phyloP scores from a whole-genome alignment of 2,797 vertebrate species.

The Acipenser transmontanus region DNA sequence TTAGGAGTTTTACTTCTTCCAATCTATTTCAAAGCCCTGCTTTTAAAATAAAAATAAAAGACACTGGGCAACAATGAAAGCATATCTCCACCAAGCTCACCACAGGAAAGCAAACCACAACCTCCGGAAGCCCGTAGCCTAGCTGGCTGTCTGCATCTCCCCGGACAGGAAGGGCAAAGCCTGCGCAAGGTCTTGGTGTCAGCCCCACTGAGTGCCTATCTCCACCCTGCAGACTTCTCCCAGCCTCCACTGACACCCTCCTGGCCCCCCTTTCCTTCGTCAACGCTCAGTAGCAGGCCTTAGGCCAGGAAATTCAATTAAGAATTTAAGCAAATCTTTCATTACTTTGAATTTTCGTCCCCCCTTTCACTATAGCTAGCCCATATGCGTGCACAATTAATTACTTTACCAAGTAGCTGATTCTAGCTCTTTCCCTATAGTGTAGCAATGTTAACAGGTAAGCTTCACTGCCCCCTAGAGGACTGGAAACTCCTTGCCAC shows the following conservation, averaged over 20 bases:
- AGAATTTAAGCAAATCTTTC: slow-evolving; percentile 5
- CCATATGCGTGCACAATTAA: no score
- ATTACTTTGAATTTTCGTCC: neutral
- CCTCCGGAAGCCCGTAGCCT: slow-evolving; percentile 18
- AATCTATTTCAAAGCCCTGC: no score
- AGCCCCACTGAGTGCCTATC: neutral
- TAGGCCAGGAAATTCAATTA: slow-evolving; percentile 21
- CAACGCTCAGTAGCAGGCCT: slow-evolving; percentile 21
- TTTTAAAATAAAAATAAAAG: no score
- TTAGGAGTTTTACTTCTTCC: no score
- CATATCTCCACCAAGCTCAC: slow-evolving; percentile 15
- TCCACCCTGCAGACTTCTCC: slow-evolving; percentile 21
- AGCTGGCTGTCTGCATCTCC: slow-evolving; percentile 60
- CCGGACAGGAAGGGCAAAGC: slow-evolving; percentile 64
- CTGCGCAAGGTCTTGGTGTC: slow-evolving; percentile 18
- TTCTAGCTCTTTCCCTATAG: no score
- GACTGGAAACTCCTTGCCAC: no score
- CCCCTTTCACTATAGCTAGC: no score
- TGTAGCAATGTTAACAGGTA: no score
- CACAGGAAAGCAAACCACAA: slow-evolving; percentile 10
- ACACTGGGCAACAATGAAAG: slow-evolving; percentile 14
- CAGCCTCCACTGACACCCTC: slow-evolving; percentile 36
- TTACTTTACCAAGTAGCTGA: no score
- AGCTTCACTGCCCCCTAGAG: no score
- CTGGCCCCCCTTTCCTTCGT: slow-evolving; percentile 27